Percentiles rank a stretch among this genome's conserved stretches.
phyloP scores from a whole-genome alignment of 2,888 invertebrate species.

The Megastigmus dorsalis region DNA sequence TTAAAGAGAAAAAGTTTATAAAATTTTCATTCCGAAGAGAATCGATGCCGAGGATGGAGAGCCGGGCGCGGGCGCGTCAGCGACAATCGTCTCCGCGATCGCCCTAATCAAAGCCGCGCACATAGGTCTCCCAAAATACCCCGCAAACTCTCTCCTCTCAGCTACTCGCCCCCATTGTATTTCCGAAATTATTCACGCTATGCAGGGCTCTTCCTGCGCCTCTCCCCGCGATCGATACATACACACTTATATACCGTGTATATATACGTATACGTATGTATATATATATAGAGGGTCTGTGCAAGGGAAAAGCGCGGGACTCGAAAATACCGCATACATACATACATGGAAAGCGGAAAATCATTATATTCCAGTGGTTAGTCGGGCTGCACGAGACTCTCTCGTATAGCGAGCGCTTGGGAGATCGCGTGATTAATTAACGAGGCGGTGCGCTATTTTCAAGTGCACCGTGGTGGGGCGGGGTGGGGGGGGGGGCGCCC shows the following conservation, averaged over 20 bases:
- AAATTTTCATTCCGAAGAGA: background rate
- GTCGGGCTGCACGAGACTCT: no score
- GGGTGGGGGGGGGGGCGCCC: background rate
- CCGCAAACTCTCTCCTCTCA: background rate
- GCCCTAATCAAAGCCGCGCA: background rate
- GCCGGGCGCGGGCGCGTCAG: background rate
- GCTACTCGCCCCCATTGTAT: background rate
- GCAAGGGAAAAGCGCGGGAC: background rate
- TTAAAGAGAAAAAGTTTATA: no score
- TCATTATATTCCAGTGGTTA: no score
- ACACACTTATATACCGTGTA: background rate
- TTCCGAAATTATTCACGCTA: slow-evolving; percentile 41
- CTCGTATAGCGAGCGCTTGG: background rate
- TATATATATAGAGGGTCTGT: background rate
- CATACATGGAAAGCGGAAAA: slow-evolving; percentile 30
- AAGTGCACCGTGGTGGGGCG: no score
- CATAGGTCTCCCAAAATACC: no score
- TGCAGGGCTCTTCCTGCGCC: background rate
- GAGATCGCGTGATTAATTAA: slow-evolving; percentile 46
- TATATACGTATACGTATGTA: background rate
- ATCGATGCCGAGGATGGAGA: background rate
- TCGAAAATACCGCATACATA: slow-evolving; percentile 33
- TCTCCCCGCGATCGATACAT: slow-evolving; percentile 28
- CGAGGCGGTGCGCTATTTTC: slow-evolving; percentile 47
- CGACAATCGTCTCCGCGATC: background rate